Percentiles rank a stretch among this genome's conserved stretches.
Evolutionary conservation across 2,888 invertebrate genomes (phyloP).

Genomic region (Ichneumoninae sp.): DNA sequence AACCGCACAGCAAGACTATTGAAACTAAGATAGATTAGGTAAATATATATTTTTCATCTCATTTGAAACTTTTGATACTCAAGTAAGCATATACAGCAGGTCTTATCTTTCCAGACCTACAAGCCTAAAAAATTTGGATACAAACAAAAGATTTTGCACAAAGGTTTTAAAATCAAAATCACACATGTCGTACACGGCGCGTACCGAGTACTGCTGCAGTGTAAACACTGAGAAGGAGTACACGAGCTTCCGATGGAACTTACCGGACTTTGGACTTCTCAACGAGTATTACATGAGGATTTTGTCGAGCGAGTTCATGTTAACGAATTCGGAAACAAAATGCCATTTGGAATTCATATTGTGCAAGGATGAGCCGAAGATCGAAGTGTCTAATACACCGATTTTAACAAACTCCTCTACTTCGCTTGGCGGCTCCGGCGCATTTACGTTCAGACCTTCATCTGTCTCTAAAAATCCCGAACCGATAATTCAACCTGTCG

Average conservation of each 20-base stretch:
- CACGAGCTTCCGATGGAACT: slow-evolving; percentile 8
- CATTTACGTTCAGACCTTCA: rapidly evolving
- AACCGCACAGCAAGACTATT: background rate
- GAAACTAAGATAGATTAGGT: background rate
- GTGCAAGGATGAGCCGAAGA: background rate
- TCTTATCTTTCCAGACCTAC: background rate
- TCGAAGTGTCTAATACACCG: background rate
- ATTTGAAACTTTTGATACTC: background rate
- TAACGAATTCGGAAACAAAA: slow-evolving; percentile 2
- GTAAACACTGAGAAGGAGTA: slow-evolving; percentile 5
- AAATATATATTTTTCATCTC: background rate
- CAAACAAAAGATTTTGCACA: background rate
- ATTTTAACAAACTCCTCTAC: background rate
- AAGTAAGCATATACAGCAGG: background rate
- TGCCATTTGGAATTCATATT: slow-evolving; percentile 6
- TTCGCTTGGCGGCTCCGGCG: no score
- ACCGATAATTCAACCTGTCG: background rate
- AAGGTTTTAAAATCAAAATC: background rate
- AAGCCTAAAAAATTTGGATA: background rate
- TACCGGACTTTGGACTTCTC: background rate
- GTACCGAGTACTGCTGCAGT: slow-evolving; percentile 11
- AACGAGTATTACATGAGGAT: slow-evolving; percentile 6
- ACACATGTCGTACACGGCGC: slow-evolving; percentile 7
- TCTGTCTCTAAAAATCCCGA: background rate
- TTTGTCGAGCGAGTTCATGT: slow-evolving; percentile 1